A percentile compares a stretch with the other conserved stretches of the same genome.
phyloP scores from a whole-genome alignment of 2,113 vertebrate genomes.

The Salvelinus fontinalis region DNA sequence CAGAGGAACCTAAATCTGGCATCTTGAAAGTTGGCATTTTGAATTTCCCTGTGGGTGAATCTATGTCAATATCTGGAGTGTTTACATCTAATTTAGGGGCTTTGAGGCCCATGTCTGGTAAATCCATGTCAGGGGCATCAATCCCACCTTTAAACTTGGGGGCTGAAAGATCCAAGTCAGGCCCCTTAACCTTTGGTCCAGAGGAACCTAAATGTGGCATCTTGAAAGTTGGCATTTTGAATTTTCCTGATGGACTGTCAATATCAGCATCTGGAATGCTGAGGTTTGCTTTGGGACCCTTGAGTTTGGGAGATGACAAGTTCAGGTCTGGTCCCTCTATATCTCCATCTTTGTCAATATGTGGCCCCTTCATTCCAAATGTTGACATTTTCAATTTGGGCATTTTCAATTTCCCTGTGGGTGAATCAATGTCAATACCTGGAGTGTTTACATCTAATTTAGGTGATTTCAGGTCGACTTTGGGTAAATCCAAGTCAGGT shows the following conservation, averaged over 20 bases:
- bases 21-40: background rate
- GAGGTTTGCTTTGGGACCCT: too few relatives aligned
- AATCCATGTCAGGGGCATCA: constrained; percentile 29
- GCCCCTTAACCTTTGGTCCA: too few relatives aligned
- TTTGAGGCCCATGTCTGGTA: constrained; percentile 50
- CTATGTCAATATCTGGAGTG: constrained; percentile 36
- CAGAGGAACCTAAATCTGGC: background rate
- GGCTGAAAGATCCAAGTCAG: too few relatives aligned
- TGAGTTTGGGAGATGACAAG: too few relatives aligned
- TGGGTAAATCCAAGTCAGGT: constrained; percentile 31
- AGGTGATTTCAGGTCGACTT: constrained; percentile 27
- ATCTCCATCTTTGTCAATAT: constrained; percentile 26
- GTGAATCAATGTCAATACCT: constrained; percentile 31
- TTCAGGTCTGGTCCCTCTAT: constrained; percentile 23
- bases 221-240: too few relatives aligned
- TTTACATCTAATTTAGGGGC: constrained; percentile 50
- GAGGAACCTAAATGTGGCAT: too few relatives aligned
- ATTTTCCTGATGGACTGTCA: too few relatives aligned
- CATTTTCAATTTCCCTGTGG: constrained; percentile 46
- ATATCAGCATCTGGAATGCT: too few relatives aligned
- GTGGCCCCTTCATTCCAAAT: constrained; percentile 32
- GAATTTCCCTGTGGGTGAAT: constrained; percentile 13
- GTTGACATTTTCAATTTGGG: constrained; percentile 61
- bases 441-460: constrained; percentile 21
- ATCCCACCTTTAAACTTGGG: constrained; percentile 52